Evolutionary conservation across 2,888 invertebrate species (phyloP).

Genomic region (Strigamia transsilvanica): DNA sequence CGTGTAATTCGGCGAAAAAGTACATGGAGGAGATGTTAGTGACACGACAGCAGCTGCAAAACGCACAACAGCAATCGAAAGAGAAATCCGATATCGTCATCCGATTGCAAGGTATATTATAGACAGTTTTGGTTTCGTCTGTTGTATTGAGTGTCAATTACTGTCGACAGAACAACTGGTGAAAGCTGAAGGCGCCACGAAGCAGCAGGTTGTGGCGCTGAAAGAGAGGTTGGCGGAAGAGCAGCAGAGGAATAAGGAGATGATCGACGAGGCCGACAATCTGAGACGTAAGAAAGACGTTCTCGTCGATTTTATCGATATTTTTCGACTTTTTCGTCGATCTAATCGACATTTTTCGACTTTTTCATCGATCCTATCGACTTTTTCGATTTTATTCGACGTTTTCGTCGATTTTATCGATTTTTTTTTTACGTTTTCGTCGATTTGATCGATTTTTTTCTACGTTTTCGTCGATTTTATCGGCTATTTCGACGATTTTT

Average conservation of each 20-base stretch:
- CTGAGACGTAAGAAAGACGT: conserved; percentile 60
- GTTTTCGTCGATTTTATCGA: too few species aligned
- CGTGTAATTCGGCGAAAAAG: conserved; percentile 60
- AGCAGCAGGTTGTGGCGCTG: conserved; percentile 46
- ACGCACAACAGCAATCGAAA: conserved; percentile 60
- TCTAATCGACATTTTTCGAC: too few species aligned
- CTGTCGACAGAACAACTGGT: conserved; percentile 25
- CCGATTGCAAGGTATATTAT: conserved; percentile 61
- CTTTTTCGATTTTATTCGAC: too few species aligned
- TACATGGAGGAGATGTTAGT: conserved; percentile 60
- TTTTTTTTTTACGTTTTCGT: too few species aligned
- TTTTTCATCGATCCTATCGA: too few species aligned
- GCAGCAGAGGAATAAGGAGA: conserved; percentile 59
- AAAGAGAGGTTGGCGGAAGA: conserved; percentile 61
- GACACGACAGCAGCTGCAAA: conserved; percentile 61
- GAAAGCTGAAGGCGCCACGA: conserved; percentile 38
- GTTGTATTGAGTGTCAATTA: background rate
- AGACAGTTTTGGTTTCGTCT: background rate
- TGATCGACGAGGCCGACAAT: conserved; percentile 59
- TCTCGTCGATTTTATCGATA: too few species aligned
- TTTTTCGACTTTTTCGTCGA: too few species aligned
- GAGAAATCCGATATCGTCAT: conserved; percentile 61
- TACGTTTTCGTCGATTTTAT: too few species aligned
- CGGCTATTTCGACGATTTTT: too few species aligned
- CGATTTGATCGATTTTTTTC: too few species aligned